phyloP scores from a whole-genome alignment of 2,888 invertebrate species.

The Cryptus viduatorius region DNA sequence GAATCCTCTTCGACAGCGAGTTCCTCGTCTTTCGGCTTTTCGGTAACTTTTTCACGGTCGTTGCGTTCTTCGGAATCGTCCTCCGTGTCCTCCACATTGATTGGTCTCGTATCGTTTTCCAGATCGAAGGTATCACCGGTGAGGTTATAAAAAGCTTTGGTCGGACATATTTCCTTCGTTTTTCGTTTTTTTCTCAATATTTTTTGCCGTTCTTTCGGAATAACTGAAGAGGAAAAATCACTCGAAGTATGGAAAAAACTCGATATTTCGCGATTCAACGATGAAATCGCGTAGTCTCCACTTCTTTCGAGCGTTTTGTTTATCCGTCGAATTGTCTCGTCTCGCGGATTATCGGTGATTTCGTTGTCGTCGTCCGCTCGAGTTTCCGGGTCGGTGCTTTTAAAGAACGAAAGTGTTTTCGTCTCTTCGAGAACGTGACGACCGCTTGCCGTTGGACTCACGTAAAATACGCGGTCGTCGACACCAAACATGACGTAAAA shows the following conservation, averaged over 20 bases:
- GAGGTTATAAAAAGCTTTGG: constrained; percentile 83
- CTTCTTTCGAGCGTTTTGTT: constrained; percentile 1
- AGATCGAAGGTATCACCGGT: constrained; percentile 85
- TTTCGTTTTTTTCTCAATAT: constrained; percentile 50
- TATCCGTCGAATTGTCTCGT: background rate
- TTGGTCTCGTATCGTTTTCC: constrained; percentile 75
- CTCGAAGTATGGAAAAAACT: background rate
- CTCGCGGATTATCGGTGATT: constrained; percentile 12
- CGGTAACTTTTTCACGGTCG: constrained; percentile 58
- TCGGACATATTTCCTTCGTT: constrained; percentile 35
- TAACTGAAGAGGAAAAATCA: background rate
- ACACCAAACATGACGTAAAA: constrained; percentile 86
- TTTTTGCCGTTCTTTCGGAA: background rate
- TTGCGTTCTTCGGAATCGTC: constrained; percentile 67
- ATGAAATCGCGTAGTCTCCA: background rate
- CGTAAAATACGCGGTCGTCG: constrained; percentile 85
- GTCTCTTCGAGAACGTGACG: constrained; percentile 77
- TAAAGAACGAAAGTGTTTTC: constrained; percentile 7
- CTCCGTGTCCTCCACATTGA: constrained; percentile 63
- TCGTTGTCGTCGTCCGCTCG: constrained; percentile 22
- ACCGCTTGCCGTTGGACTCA: constrained; percentile 84
- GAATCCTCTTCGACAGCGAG: constrained; percentile 73
- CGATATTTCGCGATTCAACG: background rate
- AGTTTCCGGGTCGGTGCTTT: background rate
- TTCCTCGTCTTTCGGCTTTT: constrained; percentile 67